Percentiles rank a stretch among this genome's conserved stretches.
Conservation (phyloP, 1,140 invertebrate genomes). For the Lordiphosa stackelbergi region DNA sequence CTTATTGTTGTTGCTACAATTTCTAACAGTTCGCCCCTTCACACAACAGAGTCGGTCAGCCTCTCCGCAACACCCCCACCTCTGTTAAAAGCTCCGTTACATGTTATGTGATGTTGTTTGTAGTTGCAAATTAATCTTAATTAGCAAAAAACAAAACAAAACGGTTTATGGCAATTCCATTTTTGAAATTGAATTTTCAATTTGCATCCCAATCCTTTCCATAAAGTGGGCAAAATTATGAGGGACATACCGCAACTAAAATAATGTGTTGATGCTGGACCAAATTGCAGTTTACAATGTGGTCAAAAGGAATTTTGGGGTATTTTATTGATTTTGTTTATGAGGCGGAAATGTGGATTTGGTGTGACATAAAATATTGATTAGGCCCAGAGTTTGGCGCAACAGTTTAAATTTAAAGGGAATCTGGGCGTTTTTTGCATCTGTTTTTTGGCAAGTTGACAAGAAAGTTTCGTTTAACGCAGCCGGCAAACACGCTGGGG, state of each 20-base stretch:
- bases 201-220: background rate
- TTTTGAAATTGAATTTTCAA: conserved; percentile 6
- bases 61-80: no score
- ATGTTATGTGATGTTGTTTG: no score
- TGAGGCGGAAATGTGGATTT: background rate
- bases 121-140: conserved; percentile 7
- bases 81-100: no score
- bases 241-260: conserved; percentile 1
- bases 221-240: conserved; percentile 2
- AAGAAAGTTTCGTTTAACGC: conserved; percentile 4
- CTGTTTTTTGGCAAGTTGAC: conserved; percentile 7
- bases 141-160: conserved; percentile 1
- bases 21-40: no score
- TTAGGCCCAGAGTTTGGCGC: background rate
- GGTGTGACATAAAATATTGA: conserved; percentile 5
- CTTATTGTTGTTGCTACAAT: no score
- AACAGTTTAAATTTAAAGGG: conserved; percentile 5
- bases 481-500: conserved; percentile 6
- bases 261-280: conserved; percentile 4
- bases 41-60: no score
- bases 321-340: conserved; percentile 7
- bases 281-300: conserved; percentile 10
- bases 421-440: background rate
- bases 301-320: background rate
- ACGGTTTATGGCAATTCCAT: background rate